Evolutionary conservation across 37 sponge, comb jelly and placozoan genomes (phyloP), one percentile per base, ranked within the genome.

Genomic region (Beroe forskalii): DNA sequence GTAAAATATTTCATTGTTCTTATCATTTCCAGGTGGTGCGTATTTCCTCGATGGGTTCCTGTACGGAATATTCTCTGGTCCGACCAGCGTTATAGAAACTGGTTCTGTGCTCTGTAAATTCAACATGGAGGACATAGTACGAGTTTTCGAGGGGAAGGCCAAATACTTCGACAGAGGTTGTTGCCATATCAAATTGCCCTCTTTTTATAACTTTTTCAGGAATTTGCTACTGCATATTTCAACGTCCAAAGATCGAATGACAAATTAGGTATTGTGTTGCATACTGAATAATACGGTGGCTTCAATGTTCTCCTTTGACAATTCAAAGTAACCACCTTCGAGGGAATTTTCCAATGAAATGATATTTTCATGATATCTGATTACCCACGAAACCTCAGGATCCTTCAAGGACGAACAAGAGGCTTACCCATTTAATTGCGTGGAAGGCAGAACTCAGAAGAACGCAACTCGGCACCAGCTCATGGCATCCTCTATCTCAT

Each of bases 21-120:
- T n/a, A n/a, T n/a, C 55, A 12, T 25, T 42, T 44, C 28, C 55
- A 80, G 86, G 86, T 23, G 86, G 86, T 6, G 86, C 86, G 8
- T 80, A 80, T 23, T 80, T 38, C 42, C 55, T 80, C 8, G 48
- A 80, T 25, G 86, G 86, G 4, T 17, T 38, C n/a, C 55, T 80
- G 48, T 80, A 80, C 30, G 86, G 55, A 19, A 9, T 44, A 30
- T 80, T 80, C 86, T 80, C 86, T 17, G 86, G 86, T 23, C 86
- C 86, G 1, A 80, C 55, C 0, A 80, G 86, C 42, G 86, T 80
- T 6, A 80, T 80, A 12, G 86, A 80, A 25, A 80, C 86, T 4
- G 86, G 86, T 25, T 80, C 86, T 42, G 55, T 80, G 1, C 55
- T 80, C 30, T 80, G 86, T 41, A 44, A 23, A 44, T 80, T 44